Base-by-base conservation (phyloP, 2,797 vertebrate species). In the Xiphophorus birchmanni region DNA sequence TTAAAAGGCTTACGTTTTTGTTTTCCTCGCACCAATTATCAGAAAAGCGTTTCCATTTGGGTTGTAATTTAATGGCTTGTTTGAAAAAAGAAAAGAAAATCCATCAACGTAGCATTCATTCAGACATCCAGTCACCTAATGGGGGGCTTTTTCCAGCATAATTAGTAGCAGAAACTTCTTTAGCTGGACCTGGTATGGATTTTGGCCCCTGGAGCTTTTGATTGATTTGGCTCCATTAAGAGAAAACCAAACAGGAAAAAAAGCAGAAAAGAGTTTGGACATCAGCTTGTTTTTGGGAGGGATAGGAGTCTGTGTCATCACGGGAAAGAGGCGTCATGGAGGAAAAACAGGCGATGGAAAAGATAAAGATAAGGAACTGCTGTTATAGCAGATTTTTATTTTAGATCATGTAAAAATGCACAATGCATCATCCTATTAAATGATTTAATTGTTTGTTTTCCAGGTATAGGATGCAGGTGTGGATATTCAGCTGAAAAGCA, bases 1-100 rank as follows among this genome's bases (percentile, higher is more conserved):
- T 77, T 82, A 85, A 87, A 90, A 85, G 79, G 58, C 42, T 77
- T 48, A 17, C 37, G 80, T 82, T 79, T 74, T 81, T 77, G 80
- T 73, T 47, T 47, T 80, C 72, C 86, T 82, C 48, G 26, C 10
- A 52, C 75, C 82, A 86, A 89, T 91, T 88, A 90, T 65, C 83
- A 84, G 75, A 69, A 71, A 90, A 87, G 86, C 82, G 71, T 89
- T 88, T 88, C 90, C 85, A 89, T 93, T 93, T 82, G 18, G 48
- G 10, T 74, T 84, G 83, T 63, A 75, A 86, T 83, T 54, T 83
- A 93, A 94, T 93, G 90, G 91, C 69, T 76, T 81, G 77, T 35
- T 80, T 78, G 78, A 89, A 89, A 44, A 42, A 32, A 32, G 32
- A 35, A 63, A 11, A 8, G 21, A 13, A 77, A 90, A 90, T 84